Percentiles rank a stretch among this genome's conserved stretches.
Evolutionary conservation across 2,888 invertebrate genomes (phyloP).

Genomic region (Eristalinus aeneus): DNA sequence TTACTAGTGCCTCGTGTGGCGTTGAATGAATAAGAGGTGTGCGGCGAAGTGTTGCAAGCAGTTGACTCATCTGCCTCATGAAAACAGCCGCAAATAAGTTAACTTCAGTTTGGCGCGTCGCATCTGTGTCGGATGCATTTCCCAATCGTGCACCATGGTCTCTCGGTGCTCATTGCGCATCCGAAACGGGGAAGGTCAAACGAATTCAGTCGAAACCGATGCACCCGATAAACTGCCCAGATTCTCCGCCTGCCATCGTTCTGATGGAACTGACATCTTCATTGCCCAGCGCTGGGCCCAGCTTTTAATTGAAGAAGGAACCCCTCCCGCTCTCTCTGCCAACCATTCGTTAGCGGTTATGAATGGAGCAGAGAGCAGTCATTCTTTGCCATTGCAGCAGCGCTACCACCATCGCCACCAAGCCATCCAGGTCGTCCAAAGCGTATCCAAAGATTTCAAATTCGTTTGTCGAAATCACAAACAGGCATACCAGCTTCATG

Average conservation of each 20-base stretch:
- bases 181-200: constrained; percentile 64
- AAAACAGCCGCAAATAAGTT: constrained; percentile 21
- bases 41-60: constrained; percentile 4
- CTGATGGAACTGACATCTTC: constrained; percentile 39
- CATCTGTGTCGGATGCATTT: constrained; percentile 61
- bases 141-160: constrained; percentile 38
- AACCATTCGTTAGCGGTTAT: constrained; percentile 24
- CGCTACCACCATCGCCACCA: not conserved
- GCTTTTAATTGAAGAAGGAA: constrained; percentile 48
- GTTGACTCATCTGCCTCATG: constrained; percentile 21
- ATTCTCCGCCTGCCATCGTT: constrained; percentile 21
- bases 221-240: constrained; percentile 43
- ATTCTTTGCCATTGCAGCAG: constrained; percentile 34
- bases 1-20: not conserved
- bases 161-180: constrained; percentile 37
- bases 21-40: no score
- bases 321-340: not conserved
- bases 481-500: constrained; percentile 9
- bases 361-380: not conserved
- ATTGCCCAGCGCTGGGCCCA: constrained; percentile 3
- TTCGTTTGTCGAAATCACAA: constrained; percentile 49
- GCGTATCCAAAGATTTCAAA: constrained; percentile 51
- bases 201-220: constrained; percentile 66
- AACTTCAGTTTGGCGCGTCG: constrained; percentile 22
- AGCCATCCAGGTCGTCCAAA: constrained; percentile 13